phyloP scores from a whole-genome alignment of 1,140 invertebrate genomes.

The Cyclargus thomasi region DNA sequence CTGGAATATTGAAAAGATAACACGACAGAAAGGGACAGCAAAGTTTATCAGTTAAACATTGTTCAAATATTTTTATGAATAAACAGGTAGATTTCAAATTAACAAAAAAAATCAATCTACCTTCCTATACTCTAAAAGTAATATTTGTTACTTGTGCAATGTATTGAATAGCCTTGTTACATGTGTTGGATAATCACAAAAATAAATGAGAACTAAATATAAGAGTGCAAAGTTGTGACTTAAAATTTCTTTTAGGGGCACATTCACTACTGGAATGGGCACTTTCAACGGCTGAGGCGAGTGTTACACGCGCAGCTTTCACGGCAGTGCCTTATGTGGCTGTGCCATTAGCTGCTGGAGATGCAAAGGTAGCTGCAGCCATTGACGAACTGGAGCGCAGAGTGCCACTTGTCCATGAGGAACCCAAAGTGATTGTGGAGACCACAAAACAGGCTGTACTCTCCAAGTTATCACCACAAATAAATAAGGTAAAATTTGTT shows the following conservation, averaged over 20 bases:
- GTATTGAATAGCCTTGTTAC: too few species aligned
- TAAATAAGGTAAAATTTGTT: conserved; percentile 72
- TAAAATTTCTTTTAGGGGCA: conserved; percentile 52
- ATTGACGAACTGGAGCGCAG: conserved; percentile 81
- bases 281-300: conserved; percentile 79
- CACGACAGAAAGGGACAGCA: too few species aligned
- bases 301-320: conserved; percentile 77
- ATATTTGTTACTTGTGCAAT: too few species aligned
- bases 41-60: too few species aligned
- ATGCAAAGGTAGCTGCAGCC: conserved; percentile 79
- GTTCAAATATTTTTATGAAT: too few species aligned
- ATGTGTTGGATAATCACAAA: too few species aligned
- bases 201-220: too few species aligned
- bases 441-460: conserved; percentile 81
- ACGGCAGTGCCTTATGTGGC: conserved; percentile 79
- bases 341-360: conserved; percentile 80
- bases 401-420: conserved; percentile 81
- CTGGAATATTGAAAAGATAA: too few species aligned
- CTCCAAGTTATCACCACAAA: conserved; percentile 77
- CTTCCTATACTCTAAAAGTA: too few species aligned
- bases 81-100: too few species aligned
- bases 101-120: too few species aligned
- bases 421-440: conserved; percentile 82
- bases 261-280: conserved; percentile 81
- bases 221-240: neutral